Conservation (phyloP, 2,113 vertebrate species). For the Choloepus hoffmanni region DNA sequence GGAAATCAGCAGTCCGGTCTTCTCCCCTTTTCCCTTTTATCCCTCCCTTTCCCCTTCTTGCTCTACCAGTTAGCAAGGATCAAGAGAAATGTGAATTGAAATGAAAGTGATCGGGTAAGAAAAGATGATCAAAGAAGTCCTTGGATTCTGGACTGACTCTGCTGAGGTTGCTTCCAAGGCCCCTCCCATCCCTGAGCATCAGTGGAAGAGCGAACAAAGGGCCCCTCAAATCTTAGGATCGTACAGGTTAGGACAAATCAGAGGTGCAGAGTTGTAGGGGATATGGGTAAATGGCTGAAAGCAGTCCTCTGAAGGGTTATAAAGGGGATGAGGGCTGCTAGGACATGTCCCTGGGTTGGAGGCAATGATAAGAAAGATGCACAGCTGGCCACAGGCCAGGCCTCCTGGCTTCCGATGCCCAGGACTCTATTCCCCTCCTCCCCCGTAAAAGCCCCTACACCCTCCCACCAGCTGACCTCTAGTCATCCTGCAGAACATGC, state of each 20-base stretch:
- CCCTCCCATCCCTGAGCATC: background rate
- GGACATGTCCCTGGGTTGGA: background rate
- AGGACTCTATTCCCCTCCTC: background rate
- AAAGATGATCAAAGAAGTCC: constrained; percentile 3
- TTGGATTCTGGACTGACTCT: background rate
- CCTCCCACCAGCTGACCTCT: background rate
- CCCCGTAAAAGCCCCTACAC: background rate
- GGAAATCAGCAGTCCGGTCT: background rate
- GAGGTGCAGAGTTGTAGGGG: background rate
- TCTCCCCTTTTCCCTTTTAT: background rate
- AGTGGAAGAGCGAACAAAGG: background rate
- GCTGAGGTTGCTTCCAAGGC: background rate
- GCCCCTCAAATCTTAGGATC: background rate
- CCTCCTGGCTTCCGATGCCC: background rate
- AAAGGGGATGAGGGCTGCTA: background rate
- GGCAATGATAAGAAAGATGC: background rate
- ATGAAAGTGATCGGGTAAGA: background rate
- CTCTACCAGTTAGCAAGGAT: background rate
- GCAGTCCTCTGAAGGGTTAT: background rate
- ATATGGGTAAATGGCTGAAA: background rate
- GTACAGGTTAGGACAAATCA: background rate
- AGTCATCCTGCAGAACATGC: background rate
- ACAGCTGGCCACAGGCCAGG: background rate
- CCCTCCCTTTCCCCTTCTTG: background rate
- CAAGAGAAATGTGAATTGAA: background rate